Evolutionary conservation across 1,140 invertebrate species (phyloP).

Genomic region (Rhopalosiphum padi): DNA sequence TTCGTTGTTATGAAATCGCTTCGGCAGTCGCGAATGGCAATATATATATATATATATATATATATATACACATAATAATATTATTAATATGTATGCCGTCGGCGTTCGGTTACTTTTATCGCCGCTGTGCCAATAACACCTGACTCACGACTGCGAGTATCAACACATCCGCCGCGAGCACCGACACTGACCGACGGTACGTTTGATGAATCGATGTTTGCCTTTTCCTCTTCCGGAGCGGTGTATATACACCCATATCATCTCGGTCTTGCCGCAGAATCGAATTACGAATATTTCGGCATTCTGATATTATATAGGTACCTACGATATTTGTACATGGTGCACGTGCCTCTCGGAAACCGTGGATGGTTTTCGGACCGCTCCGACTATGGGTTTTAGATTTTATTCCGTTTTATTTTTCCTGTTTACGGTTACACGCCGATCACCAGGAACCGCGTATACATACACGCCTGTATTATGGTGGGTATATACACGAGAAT

Average conservation of each 20-base stretch:
- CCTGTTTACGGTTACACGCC: neutral
- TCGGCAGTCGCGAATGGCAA: neutral
- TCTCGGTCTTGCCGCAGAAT: neutral
- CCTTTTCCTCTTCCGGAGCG: neutral
- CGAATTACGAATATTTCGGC: slow-evolving; percentile 1
- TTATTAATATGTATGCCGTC: neutral
- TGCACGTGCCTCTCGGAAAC: neutral
- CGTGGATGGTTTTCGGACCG: neutral
- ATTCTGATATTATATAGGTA: neutral
- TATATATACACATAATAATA: too few relatives aligned
- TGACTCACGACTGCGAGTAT: neutral
- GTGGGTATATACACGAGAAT: too few relatives aligned
- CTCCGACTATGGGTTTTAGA: neutral
- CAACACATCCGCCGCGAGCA: neutral
- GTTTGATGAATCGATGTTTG: slow-evolving; percentile 6
- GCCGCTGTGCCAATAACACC: neutral
- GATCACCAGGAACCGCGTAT: neutral
- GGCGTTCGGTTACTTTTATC: neutral
- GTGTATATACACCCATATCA: neutral
- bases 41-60: neutral
- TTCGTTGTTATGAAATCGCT: neutral
- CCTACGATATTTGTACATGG: neutral
- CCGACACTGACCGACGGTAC: neutral
- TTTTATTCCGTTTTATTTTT: neutral
- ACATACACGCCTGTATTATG: neutral